These are phyloP conservation scores for Cephalotes varians DNA, from an alignment of 2,888 invertebrate genomes.

Conservation along the genomic window DNA sequence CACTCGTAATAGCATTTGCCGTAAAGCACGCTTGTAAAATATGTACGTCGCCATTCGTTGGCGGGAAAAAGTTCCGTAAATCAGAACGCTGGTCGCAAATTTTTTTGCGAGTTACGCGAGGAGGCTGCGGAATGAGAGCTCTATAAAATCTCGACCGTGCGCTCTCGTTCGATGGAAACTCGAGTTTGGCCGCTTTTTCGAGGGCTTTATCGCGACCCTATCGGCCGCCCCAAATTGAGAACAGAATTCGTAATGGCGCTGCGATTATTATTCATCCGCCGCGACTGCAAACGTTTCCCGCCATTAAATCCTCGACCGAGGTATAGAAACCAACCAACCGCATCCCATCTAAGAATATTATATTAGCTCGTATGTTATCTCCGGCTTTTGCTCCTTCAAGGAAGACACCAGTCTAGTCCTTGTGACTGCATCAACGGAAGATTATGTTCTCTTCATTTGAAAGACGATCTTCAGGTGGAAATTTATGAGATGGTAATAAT, in stretches of 20 bases:
- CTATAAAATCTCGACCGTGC: constrained; percentile 32
- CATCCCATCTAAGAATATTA: constrained; percentile 82
- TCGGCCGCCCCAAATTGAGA: constrained; percentile 58
- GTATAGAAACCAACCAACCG: constrained; percentile 64
- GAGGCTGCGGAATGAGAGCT: constrained; percentile 33
- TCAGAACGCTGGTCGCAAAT: constrained; percentile 42
- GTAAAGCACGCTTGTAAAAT: constrained; percentile 47
- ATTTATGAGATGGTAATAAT: constrained; percentile 12
- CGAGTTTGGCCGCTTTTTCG: constrained; percentile 62
- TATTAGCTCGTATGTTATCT: constrained; percentile 80
- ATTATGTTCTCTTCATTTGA: constrained; percentile 26
- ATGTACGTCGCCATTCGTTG: constrained; percentile 47
- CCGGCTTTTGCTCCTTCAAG: constrained; percentile 36
- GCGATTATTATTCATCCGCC: constrained; percentile 81
- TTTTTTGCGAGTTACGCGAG: constrained; percentile 32
- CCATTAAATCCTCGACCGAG: constrained; percentile 75
- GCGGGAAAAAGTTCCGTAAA: constrained; percentile 45
- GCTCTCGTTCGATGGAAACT: constrained; percentile 42
- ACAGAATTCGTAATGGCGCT: constrained; percentile 75
- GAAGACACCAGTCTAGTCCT: constrained; percentile 20
- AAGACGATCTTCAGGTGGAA: neutral
- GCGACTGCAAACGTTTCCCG: constrained; percentile 76
- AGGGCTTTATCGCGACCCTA: constrained; percentile 43
- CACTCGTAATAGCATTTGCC: constrained; percentile 45
- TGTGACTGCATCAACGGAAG: constrained; percentile 20